Evolutionary conservation across 2,888 invertebrate genomes (phyloP).

Genomic region (Epicampocera succincta): DNA sequence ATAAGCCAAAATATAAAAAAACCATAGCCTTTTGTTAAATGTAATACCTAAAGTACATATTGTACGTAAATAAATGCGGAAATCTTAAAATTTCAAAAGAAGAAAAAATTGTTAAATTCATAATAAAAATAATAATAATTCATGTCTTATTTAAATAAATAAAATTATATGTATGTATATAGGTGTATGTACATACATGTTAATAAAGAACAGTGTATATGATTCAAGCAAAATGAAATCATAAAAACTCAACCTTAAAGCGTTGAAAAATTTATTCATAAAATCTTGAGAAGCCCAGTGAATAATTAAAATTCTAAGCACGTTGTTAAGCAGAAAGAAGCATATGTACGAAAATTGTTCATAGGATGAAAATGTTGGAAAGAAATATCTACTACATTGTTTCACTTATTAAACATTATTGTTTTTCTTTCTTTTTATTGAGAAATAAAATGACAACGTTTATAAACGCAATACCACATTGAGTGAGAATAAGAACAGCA

Average conservation of each 20-base stretch:
- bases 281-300: constrained; percentile 62
- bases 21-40: neutral
- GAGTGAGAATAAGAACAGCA: constrained; percentile 5
- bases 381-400: constrained; percentile 1
- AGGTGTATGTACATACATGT: too few relatives aligned
- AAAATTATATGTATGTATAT: too few relatives aligned
- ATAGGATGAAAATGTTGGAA: constrained; percentile 21
- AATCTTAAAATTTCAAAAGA: constrained; percentile 32
- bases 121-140: constrained; percentile 24
- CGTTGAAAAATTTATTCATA: constrained; percentile 57
- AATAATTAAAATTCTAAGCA: constrained; percentile 67
- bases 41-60: neutral
- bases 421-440: constrained; percentile 31
- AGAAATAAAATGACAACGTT: constrained; percentile 51
- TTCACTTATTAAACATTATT: neutral
- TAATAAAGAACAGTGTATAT: neutral
- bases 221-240: constrained; percentile 37
- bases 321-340: constrained; percentile 53
- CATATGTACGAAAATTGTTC: constrained; percentile 19
- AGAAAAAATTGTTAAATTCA: constrained; percentile 12
- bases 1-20: too few relatives aligned
- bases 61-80: too few relatives aligned
- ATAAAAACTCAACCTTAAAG: constrained; percentile 63
- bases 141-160: constrained; percentile 36
- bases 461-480: constrained; percentile 40